These are phyloP conservation scores for Phoenicopterus ruber DNA, from an alignment of 2,113 vertebrate genomes.

Conservation along the genomic window DNA sequence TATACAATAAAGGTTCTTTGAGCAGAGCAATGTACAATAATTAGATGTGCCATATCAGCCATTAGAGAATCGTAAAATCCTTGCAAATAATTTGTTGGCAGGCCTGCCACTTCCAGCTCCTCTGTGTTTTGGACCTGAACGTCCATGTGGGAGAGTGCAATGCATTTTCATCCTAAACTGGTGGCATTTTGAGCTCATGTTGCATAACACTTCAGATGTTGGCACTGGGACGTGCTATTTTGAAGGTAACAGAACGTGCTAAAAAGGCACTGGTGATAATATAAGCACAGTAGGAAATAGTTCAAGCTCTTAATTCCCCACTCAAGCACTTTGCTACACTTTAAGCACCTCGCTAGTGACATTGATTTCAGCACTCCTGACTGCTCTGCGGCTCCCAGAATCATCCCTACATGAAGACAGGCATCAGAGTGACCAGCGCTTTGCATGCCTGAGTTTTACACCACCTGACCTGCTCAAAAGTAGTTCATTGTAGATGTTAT, in stretches of 20 bases:
- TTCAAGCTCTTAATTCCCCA: not conserved
- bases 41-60: slow-evolving; percentile 26
- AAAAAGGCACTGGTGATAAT: not conserved
- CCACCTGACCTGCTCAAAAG: not conserved
- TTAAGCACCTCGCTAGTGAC: not conserved
- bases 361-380: not conserved
- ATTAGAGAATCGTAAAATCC: slow-evolving; percentile 1
- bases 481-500: not conserved
- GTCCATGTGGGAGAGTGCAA: not conserved
- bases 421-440: not conserved
- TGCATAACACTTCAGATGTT: not conserved
- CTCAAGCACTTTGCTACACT: not conserved
- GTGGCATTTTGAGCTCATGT: not conserved
- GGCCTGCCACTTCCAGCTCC: not conserved
- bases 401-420: accelerated
- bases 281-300: not conserved
- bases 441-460: not conserved
- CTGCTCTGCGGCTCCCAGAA: not conserved
- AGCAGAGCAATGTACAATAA: slow-evolving; percentile 22
- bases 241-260: not conserved
- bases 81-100: not conserved
- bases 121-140: not conserved
- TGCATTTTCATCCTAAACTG: not conserved
- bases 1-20: not conserved
- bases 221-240: not conserved